Evolutionary conservation across 2,888 invertebrate species (phyloP), one percentile per base, ranked within the genome.

Genomic region (Polydrusus cervinus): DNA sequence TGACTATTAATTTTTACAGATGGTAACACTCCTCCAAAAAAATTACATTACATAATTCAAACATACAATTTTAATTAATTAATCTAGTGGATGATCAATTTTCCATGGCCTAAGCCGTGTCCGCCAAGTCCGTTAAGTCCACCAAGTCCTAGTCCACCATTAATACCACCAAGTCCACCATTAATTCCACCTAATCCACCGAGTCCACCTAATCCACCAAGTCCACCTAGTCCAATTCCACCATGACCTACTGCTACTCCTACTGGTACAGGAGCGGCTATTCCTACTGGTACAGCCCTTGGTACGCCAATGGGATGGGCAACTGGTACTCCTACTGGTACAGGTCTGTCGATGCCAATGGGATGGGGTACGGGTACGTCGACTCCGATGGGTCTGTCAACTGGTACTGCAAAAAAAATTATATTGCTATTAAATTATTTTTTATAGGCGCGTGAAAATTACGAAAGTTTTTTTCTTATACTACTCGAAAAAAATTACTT

Each of bases 291-390:
- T 8, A 80, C 80, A n/a, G 83, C 80, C 62, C 80, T 80, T 25
- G 73, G 53, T 45, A 81, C 79, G 5, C 83, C 82, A 1, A 81
- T 79, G n/a, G 84, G 84, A 6, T 81, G 79, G 16, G 85, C 83
- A 16, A 83, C 82, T 7, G 82, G 78, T 16, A 85, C 83, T 25
- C 84, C 82, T 13, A 84, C 83, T 13, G 84, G 83, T 14, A 86
- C 85, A 1, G 80, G 78, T 47, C 78, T 70, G 30, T 80, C 80
- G 16, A 84, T 80, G 18, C 82, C 79, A 13, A 85, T 83, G 2
- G 84, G 82, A 11, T 82, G 80, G n/a, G 85, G 83, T 55, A 83
- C 81, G 9, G 84, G 82, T 16, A 86, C 84, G 11, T 80, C 79
- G 0, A 84, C 81, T 13, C 84, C 83, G 18, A 85, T 82, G 38